Percentiles rank a stretch among this genome's conserved stretches.
Evolutionary conservation across 2,113 vertebrate genomes (phyloP).

Genomic region (Pachyramphus minor): DNA sequence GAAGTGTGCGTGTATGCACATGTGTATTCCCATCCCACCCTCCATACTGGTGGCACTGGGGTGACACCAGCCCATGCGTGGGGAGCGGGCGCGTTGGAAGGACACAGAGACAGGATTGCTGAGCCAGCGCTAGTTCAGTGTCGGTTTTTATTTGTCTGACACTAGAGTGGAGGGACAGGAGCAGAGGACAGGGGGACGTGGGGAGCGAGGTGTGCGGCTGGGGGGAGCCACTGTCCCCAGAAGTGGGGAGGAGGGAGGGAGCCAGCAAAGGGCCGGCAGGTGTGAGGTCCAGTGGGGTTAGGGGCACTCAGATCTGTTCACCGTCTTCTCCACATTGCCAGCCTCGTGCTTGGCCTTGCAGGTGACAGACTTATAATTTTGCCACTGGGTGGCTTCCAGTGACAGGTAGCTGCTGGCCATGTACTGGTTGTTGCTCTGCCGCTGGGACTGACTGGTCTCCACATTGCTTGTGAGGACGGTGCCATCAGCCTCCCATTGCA

Average conservation of each 20-base stretch:
- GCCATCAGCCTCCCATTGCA: constrained; percentile 29
- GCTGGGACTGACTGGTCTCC: neutral
- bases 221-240: neutral
- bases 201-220: neutral
- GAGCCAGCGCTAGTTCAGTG: constrained; percentile 49
- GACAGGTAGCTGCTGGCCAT: constrained; percentile 61
- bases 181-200: neutral
- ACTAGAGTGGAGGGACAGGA: neutral
- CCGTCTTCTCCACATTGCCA: neutral
- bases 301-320: constrained; percentile 12
- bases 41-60: neutral
- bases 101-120: constrained; percentile 45
- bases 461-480: fast-evolving
- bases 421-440: constrained; percentile 43
- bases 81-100: neutral
- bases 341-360: constrained; percentile 49
- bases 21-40: neutral
- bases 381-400: neutral
- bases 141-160: constrained; percentile 46
- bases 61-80: fast-evolving
- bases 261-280: fast-evolving
- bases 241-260: neutral
- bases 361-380: neutral
- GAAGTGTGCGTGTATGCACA: fast-evolving
- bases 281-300: fast-evolving